phyloP scores from a whole-genome alignment of 2,113 vertebrate species.

The Notarius lentiginosus region DNA sequence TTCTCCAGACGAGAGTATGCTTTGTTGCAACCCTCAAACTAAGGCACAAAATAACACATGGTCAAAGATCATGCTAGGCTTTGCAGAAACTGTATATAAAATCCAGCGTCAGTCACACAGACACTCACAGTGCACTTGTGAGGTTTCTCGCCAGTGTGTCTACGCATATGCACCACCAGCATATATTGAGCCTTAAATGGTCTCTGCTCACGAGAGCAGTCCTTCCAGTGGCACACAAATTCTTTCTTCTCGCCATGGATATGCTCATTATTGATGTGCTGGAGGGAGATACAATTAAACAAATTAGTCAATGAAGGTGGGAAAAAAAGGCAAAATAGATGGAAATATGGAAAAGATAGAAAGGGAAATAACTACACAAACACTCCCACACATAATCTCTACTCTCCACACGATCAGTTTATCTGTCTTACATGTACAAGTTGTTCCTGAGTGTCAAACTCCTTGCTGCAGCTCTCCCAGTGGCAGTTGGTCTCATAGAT shows the following conservation, averaged over 20 bases:
- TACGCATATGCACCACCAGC: slow-evolving; percentile 97
- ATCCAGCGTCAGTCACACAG: neutral
- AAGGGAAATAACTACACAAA: neutral
- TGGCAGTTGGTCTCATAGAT: slow-evolving; percentile 95
- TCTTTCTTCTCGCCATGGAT: slow-evolving; percentile 98
- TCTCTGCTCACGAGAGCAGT: slow-evolving; percentile 91
- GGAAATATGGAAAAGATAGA: too few species aligned
- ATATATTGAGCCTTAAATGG: slow-evolving; percentile 99
- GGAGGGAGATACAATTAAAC: slow-evolving; percentile 16
- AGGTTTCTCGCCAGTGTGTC: slow-evolving; percentile 97
- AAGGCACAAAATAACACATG: slow-evolving; percentile 19
- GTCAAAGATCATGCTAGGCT: neutral
- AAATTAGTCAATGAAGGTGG: neutral
- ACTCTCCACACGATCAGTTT: neutral
- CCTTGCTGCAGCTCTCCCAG: slow-evolving; percentile 94
- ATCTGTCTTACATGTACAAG: slow-evolving; percentile 85
- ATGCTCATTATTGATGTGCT: slow-evolving; percentile 99
- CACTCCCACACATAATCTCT: neutral
- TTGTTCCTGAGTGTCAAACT: slow-evolving; percentile 96
- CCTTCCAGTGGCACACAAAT: slow-evolving; percentile 96
- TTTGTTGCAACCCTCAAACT: slow-evolving; percentile 99
- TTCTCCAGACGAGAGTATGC: slow-evolving; percentile 98
- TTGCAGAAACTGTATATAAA: neutral
- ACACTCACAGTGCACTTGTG: slow-evolving; percentile 96
- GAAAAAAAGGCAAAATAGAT: neutral